Percentiles rank a stretch among this genome's conserved stretches.
These are phyloP conservation scores for Machimus atricapillus DNA, from an alignment of 2,888 invertebrate species.

Conservation along the genomic window DNA sequence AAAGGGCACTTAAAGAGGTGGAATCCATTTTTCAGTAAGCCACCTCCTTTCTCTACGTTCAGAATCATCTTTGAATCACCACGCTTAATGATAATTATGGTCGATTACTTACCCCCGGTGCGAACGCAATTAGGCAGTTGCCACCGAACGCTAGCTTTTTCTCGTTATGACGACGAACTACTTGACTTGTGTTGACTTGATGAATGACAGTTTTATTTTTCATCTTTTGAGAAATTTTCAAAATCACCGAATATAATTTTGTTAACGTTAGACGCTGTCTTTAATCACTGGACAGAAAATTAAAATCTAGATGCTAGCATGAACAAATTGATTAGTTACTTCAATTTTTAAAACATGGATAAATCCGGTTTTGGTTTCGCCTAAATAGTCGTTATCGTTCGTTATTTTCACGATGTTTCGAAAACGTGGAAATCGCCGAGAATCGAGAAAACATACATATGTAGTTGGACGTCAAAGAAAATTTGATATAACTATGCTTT, in stretches of 20 bases:
- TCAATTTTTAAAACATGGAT: no score
- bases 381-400: no score
- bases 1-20: not conserved
- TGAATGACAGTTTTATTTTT: not conserved
- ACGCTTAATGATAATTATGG: conserved; percentile 5
- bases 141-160: not conserved
- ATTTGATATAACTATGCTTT: no score
- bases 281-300: no score
- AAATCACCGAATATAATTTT: no score
- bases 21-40: not conserved
- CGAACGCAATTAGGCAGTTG: not conserved
- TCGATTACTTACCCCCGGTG: conserved; percentile 5
- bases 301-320: no score
- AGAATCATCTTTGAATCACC: conserved; percentile 15
- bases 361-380: no score
- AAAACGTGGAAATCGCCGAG: no score
- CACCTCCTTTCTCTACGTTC: not conserved
- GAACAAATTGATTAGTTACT: no score
- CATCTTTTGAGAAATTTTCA: not conserved
- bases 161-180: not conserved
- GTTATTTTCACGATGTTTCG: no score
- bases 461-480: no score
- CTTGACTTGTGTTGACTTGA: not conserved
- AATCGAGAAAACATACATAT: no score
- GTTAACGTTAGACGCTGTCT: not conserved